Evolutionary conservation across 1,140 invertebrate species (phyloP).

Genomic region (Elysia chlorotica): DNA sequence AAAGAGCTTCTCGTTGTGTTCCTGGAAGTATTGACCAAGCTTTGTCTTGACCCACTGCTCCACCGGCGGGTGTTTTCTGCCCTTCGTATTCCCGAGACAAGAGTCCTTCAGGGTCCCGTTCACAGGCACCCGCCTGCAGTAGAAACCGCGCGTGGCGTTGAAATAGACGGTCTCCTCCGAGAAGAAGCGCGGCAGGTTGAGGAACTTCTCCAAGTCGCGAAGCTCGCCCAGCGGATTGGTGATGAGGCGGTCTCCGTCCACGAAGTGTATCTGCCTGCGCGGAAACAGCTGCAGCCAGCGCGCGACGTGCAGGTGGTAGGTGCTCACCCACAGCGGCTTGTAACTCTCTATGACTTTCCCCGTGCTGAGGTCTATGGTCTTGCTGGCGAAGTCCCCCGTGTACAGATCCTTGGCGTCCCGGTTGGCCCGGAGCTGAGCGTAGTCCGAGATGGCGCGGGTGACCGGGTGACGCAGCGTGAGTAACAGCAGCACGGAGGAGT

Average conservation of each 20-base stretch:
- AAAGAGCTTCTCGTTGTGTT: slow-evolving; percentile 72
- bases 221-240: slow-evolving; percentile 52
- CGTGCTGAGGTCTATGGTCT: slow-evolving; percentile 48
- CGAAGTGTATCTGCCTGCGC: slow-evolving; percentile 54
- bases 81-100: slow-evolving; percentile 93
- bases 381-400: slow-evolving; percentile 46
- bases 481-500: slow-evolving; percentile 82
- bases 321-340: slow-evolving; percentile 53
- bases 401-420: slow-evolving; percentile 50
- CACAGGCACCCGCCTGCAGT: slow-evolving; percentile 58
- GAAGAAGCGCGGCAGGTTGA: slow-evolving; percentile 47
- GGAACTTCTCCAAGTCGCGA: slow-evolving; percentile 50
- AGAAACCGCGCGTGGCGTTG: slow-evolving; percentile 63
- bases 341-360: slow-evolving; percentile 48
- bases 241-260: slow-evolving; percentile 57
- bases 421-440: slow-evolving; percentile 71
- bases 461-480: slow-evolving; percentile 90
- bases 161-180: slow-evolving; percentile 55
- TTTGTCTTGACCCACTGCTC: slow-evolving; percentile 73
- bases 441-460: slow-evolving; percentile 90
- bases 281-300: slow-evolving; percentile 55
- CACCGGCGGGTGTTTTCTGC: slow-evolving; percentile 85
- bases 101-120: slow-evolving; percentile 30
- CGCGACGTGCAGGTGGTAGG: slow-evolving; percentile 58
- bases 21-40: slow-evolving; percentile 85